Conservation (phyloP, 2,888 invertebrate genomes). For the Drosophila yooni region DNA sequence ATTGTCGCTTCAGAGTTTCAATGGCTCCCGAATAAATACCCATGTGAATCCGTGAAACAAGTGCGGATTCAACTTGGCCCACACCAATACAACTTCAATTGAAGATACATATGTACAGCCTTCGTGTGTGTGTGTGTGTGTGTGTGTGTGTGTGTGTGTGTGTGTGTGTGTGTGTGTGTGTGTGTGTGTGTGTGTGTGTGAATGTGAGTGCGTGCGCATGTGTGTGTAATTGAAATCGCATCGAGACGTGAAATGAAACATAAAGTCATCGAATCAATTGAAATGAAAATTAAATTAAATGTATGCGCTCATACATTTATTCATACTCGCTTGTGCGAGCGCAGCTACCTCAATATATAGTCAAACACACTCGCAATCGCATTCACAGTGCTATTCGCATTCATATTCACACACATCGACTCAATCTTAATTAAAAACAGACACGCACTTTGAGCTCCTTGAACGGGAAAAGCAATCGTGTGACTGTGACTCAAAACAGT, state of each 20-base stretch:
- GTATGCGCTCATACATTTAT: constrained; percentile 73
- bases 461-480: constrained; percentile 61
- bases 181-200: constrained; percentile 40
- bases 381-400: constrained; percentile 25
- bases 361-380: constrained; percentile 14
- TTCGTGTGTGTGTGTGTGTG: neutral
- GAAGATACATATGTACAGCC: constrained; percentile 13
- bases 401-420: constrained; percentile 43
- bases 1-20: constrained; percentile 30
- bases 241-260: constrained; percentile 78
- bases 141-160: constrained; percentile 16
- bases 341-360: constrained; percentile 31
- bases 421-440: constrained; percentile 76
- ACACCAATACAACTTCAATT: constrained; percentile 25
- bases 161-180: constrained; percentile 23
- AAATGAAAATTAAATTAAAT: constrained; percentile 81
- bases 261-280: constrained; percentile 79
- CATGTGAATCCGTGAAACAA: constrained; percentile 49
- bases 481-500: constrained; percentile 38
- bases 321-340: constrained; percentile 55
- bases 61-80: constrained; percentile 26
- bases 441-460: constrained; percentile 72
- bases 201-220: constrained; percentile 22
- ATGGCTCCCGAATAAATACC: constrained; percentile 40
- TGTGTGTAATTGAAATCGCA: constrained; percentile 75